A percentile compares a stretch with the other conserved stretches of the same genome.
Evolutionary conservation across 2,888 invertebrate genomes (phyloP).

Genomic region (Plagodis dolabraria): DNA sequence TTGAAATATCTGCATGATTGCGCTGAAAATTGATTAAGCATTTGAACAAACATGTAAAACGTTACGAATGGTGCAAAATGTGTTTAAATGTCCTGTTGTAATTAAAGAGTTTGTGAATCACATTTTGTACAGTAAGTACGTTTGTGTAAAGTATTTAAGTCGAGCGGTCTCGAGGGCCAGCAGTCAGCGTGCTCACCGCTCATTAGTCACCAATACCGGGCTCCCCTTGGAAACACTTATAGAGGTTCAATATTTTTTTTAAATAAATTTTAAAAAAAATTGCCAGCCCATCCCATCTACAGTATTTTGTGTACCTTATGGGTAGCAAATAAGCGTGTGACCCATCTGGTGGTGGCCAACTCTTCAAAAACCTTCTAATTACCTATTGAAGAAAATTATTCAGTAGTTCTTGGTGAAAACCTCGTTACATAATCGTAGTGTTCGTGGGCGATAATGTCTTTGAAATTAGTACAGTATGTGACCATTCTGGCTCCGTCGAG

Average conservation of each 20-base stretch:
- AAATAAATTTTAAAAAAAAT: conserved; percentile 53
- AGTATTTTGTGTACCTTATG: no score
- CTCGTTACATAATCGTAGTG: no score
- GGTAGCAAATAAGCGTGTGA: no score
- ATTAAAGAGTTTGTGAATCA: conserved; percentile 19
- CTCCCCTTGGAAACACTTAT: conserved; percentile 54
- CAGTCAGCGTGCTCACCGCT: conserved; percentile 63
- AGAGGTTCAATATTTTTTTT: conserved; percentile 51
- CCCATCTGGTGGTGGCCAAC: no score
- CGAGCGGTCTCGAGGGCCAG: conserved; percentile 44
- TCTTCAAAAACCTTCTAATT: no score
- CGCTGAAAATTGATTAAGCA: conserved; percentile 35
- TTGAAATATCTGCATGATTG: conserved; percentile 38
- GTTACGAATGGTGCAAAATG: conserved; percentile 14
- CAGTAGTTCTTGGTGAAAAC: no score
- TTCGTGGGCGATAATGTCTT: no score
- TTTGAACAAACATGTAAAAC: conserved; percentile 23
- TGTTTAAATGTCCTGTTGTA: conserved; percentile 25
- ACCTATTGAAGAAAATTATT: no score
- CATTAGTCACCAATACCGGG: conserved; percentile 57
- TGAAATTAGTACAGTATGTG: no score
- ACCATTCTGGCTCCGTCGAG: no score
- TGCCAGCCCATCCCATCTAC: no score
- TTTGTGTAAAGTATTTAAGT: conserved; percentile 50
- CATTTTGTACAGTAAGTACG: conserved; percentile 19